Conservation (phyloP, 2,888 invertebrate species). For the Oxytorus armatus region DNA sequence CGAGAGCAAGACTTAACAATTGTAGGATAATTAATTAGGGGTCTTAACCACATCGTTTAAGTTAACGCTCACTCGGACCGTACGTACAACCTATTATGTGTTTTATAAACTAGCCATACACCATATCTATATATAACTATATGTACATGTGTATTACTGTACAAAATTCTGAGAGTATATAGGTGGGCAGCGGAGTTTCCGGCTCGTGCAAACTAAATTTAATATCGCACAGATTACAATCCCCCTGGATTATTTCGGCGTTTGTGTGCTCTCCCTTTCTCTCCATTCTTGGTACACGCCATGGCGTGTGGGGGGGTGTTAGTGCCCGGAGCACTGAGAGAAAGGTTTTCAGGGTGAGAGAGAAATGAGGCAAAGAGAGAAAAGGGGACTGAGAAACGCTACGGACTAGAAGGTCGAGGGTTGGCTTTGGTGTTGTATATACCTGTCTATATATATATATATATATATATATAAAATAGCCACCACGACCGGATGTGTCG, state of each 20-base stretch:
- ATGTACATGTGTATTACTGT: slow-evolving; percentile 57
- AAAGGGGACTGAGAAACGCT: slow-evolving; percentile 21
- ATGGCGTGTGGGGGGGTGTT: slow-evolving; percentile 52
- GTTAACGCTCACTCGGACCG: slow-evolving; percentile 76
- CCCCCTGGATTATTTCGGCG: slow-evolving; percentile 79
- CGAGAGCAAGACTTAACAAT: slow-evolving; percentile 59
- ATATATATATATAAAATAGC: background rate
- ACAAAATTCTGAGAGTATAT: slow-evolving; percentile 46
- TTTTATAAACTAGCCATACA: slow-evolving; percentile 51
- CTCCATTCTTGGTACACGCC: slow-evolving; percentile 12
- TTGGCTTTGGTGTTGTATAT: slow-evolving; percentile 39
- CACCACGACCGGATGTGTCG: slow-evolving; percentile 69
- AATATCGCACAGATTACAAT: slow-evolving; percentile 81
- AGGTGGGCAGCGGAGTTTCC: slow-evolving; percentile 71
- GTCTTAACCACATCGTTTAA: slow-evolving; percentile 78
- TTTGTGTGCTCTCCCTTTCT: slow-evolving; percentile 57
- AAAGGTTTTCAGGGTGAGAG: slow-evolving; percentile 37
- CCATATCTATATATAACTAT: slow-evolving; percentile 27
- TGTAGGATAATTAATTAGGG: slow-evolving; percentile 79
- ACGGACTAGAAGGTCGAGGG: slow-evolving; percentile 38
- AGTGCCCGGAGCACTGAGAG: slow-evolving; percentile 17
- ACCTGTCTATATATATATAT: slow-evolving; percentile 13
- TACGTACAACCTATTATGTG: slow-evolving; percentile 67
- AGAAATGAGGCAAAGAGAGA: slow-evolving; percentile 39
- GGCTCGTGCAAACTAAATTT: slow-evolving; percentile 80